Evolutionary conservation across 2,888 invertebrate species (phyloP).

Genomic region (Hipparchia semele): DNA sequence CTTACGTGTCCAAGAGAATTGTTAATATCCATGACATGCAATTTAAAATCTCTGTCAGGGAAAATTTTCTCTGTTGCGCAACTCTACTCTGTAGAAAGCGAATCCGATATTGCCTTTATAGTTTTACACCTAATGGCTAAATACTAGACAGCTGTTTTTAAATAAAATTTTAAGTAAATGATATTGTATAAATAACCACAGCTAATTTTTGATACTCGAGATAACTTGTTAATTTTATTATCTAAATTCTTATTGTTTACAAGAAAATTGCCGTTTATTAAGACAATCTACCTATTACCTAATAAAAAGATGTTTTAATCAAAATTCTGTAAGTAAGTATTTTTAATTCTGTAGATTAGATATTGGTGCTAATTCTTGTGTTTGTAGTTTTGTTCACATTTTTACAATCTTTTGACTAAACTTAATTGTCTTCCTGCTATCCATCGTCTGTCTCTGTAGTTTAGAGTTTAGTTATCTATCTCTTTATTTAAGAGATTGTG

Average conservation of each 20-base stretch:
- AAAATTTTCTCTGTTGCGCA: slow-evolving; percentile 23
- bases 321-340: too few species aligned
- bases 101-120: slow-evolving; percentile 20
- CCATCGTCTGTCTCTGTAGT: too few species aligned
- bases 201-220: too few species aligned
- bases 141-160: slow-evolving; percentile 9
- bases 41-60: slow-evolving; percentile 12
- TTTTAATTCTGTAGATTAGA: too few species aligned
- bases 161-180: neutral
- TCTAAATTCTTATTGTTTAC: neutral
- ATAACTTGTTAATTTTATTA: neutral
- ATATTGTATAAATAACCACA: neutral
- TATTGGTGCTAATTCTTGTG: too few species aligned
- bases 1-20: slow-evolving; percentile 14
- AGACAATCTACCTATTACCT: neutral
- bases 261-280: neutral
- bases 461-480: too few species aligned
- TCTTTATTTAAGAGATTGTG: too few species aligned
- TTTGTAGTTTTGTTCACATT: too few species aligned
- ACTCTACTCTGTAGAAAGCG: slow-evolving; percentile 19
- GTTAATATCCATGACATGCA: slow-evolving; percentile 18
- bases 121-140: slow-evolving; percentile 15
- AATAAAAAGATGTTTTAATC: too few species aligned
- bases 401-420: too few species aligned
- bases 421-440: too few species aligned